Percentiles rank a stretch among this genome's conserved stretches.
Evolutionary conservation across 2,888 invertebrate species (phyloP).

Genomic region (Ormyrus rosae): DNA sequence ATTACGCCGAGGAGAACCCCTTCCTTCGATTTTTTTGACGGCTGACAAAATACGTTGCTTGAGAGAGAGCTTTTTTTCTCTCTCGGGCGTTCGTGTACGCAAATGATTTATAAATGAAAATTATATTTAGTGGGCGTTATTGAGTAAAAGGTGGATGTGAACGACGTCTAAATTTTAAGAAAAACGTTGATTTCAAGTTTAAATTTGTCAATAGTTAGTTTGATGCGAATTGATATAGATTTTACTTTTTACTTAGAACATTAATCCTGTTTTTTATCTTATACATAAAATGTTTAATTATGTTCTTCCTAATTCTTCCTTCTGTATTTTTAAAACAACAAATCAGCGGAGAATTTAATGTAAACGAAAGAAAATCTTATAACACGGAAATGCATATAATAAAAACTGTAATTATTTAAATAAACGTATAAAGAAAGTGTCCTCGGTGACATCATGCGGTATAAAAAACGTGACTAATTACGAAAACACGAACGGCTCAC

Average conservation of each 20-base stretch:
- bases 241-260: too few relatives aligned
- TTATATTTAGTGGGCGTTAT: too few relatives aligned
- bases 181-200: too few relatives aligned
- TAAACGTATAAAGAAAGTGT: slow-evolving; percentile 29
- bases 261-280: neutral
- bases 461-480: slow-evolving; percentile 68
- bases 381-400: slow-evolving; percentile 34
- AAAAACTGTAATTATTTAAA: slow-evolving; percentile 15
- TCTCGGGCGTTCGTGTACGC: too few relatives aligned
- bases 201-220: too few relatives aligned
- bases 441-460: slow-evolving; percentile 62
- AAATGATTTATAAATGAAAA: too few relatives aligned
- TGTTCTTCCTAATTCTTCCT: neutral
- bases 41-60: neutral
- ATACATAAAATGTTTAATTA: neutral
- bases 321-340: neutral
- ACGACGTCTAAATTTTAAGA: too few relatives aligned
- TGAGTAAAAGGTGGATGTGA: too few relatives aligned
- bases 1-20: neutral
- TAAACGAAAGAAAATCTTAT: neutral
- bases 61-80: neutral
- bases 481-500: slow-evolving; percentile 67
- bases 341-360: neutral
- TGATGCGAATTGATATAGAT: too few relatives aligned
- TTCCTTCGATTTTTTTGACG: slow-evolving; percentile 25